These are phyloP conservation scores for Drosophila neotestacea DNA, from an alignment of 2,888 invertebrate genomes.

Conservation along the genomic window DNA sequence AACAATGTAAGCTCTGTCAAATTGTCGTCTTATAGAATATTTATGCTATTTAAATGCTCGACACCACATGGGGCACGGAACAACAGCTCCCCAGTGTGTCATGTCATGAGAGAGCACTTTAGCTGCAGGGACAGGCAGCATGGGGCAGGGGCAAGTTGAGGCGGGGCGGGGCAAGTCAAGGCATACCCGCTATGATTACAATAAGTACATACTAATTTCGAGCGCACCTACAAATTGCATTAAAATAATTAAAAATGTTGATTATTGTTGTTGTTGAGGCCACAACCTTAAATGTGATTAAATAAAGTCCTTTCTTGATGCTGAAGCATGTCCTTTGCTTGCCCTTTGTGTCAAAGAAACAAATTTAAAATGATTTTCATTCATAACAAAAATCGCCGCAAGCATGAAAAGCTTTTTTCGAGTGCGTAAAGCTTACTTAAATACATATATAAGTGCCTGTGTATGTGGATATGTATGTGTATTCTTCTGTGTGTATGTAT, in stretches of 20 bases:
- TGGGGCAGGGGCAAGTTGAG: background rate
- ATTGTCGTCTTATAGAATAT: constrained; percentile 42
- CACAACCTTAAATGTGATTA: constrained; percentile 27
- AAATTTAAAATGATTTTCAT: constrained; percentile 44
- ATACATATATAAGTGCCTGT: background rate
- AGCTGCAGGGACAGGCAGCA: background rate
- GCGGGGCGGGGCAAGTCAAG: too few relatives aligned
- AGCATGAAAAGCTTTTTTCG: constrained; percentile 51
- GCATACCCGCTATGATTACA: constrained; percentile 24
- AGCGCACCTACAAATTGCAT: constrained; percentile 46
- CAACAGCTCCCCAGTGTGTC: constrained; percentile 18
- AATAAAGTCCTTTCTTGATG: constrained; percentile 18
- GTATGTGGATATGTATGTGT: background rate
- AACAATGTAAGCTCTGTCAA: constrained; percentile 23
- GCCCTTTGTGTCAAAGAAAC: background rate
- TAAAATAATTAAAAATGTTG: constrained; percentile 63
- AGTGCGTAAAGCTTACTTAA: constrained; percentile 43
- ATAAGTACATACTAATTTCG: constrained; percentile 37
- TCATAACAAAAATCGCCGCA: constrained; percentile 47
- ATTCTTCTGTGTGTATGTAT: constrained; percentile 4
- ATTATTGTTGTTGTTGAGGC: constrained; percentile 3
- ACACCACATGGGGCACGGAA: constrained; percentile 4
- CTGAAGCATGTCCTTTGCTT: constrained; percentile 2
- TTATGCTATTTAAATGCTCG: constrained; percentile 23
- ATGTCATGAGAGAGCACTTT: constrained; percentile 21